Evolutionary conservation across 2,797 vertebrate genomes (phyloP), one percentile per base, ranked within the genome.

Genomic region (Uromys caudimaculatus): DNA sequence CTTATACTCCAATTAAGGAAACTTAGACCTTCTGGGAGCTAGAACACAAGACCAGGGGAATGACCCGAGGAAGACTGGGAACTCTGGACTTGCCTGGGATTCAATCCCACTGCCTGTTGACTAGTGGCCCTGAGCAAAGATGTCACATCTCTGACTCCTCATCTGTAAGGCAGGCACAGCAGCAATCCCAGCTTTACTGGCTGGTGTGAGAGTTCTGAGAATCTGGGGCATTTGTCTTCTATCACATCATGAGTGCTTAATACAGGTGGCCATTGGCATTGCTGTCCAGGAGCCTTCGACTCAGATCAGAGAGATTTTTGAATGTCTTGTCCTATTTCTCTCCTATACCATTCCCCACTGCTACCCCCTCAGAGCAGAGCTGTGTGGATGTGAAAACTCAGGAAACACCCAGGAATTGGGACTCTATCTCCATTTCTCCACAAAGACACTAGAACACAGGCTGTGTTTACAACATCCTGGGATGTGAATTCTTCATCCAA

Each of bases 11-110:
- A 38, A 89, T 19, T 32, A 60, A 84, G 81, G 32, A 85, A 69
- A 67, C 77, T 44, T 35, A 60, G 50, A 44, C 52, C n/a, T 67
- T 29, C 13, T 17, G 9, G 58, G 50, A 54, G 23, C 24, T 47
- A 47, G 54, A 89, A 58, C 50, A 58, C 64, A 60, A 44, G 52
- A 41, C 10, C 14, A 32, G 6, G 44, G 9, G 75, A 38, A 50
- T 81, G 47, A 76, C 7, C 6, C 7, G 24, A 73, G 60, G 32
- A 29, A 69, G n/a, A 44, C 41, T 27, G 64, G 76, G 44, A 64
- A 27, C 0, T 0, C 75, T 50, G 54, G 52, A 44, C 41, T 1
- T 52, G 71, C 8, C 4, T 2, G 1, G 10, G 9, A 2, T 16
- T 62, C 69, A 47, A 1, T 82, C 13, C 41, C 24, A 35, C 32